Evolutionary conservation across 64 coral and sea anemone species (phyloP), one percentile per base, ranked within the genome.

Genomic region (Anthopleura sola): DNA sequence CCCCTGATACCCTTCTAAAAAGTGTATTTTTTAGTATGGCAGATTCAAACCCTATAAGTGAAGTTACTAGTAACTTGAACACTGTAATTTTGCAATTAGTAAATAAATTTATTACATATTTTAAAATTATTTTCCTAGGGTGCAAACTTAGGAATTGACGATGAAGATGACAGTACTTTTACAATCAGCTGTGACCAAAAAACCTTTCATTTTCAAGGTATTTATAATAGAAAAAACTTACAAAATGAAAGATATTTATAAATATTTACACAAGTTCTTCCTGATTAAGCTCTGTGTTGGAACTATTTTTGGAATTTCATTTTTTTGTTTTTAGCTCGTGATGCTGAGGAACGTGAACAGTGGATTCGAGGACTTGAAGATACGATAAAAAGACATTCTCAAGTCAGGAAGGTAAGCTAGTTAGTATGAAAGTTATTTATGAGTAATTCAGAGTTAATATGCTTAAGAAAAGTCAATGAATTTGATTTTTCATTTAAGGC

Each of bases 161-260:
- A 98, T 90, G 96, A 98, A 66, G 96, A 98, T 75, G 92, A 98
- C 47, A 98, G 96, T 37, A 98, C 96, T 20, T 98, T 98, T 78
- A 98, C 96, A 0, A 98, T 98, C 12, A 98, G 87, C 36, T 98
- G 96, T 92, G 96, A 98, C 49, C 96, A 98, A 46, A 98, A 98
- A 80, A 98, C 90, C 75, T 98, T 98, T 83, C 96, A 98, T 86
- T 98, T 98, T 86, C 96, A 98, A 98, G 96, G 96, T 98, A 84
- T 85, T 55, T 21, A 79, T 3, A 79, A 79, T 44, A 28, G 37
- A 44, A 79, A 23, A 79, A 21, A 44, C 38, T 20, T 0, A 18
- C 38, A 39, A 38, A 78, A 39, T 78, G 75, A 78, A 78, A 39
- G 37, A 6, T 78, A 28, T 78, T 39, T 26, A 28, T 26, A 68